phyloP scores from a whole-genome alignment of 2,888 invertebrate genomes.

The Odiellus spinosus region DNA sequence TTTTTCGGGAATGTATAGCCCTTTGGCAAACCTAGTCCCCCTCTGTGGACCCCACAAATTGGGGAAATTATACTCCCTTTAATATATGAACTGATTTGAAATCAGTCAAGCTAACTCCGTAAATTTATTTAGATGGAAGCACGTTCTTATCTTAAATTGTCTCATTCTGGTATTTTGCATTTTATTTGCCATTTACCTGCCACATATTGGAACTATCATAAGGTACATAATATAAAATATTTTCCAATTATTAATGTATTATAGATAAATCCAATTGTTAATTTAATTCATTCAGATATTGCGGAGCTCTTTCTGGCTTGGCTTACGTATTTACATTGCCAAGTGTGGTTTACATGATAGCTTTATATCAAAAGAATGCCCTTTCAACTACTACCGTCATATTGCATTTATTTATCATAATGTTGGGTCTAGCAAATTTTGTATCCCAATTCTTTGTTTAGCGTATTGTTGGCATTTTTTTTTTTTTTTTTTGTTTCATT shows the following conservation, averaged over 20 bases:
- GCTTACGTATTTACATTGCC: conserved; percentile 75
- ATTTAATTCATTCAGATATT: conserved; percentile 47
- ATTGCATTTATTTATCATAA: conserved; percentile 47
- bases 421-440: conserved; percentile 56
- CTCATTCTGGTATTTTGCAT: conserved; percentile 51
- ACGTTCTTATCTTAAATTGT: conserved; percentile 39
- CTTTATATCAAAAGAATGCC: conserved; percentile 43
- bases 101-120: not conserved
- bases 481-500: too few relatives aligned
- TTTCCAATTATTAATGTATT: too few relatives aligned
- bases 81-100: not conserved
- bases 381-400: conserved; percentile 40
- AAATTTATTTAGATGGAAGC: conserved; percentile 20
- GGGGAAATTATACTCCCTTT: too few relatives aligned
- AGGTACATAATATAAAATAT: too few relatives aligned
- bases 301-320: conserved; percentile 71
- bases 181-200: conserved; percentile 65
- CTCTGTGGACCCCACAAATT: too few relatives aligned
- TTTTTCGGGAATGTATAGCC: too few relatives aligned
- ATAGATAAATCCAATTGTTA: too few relatives aligned
- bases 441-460: conserved; percentile 49
- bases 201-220: conserved; percentile 69
- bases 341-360: conserved; percentile 54
- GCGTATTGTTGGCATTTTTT: too few relatives aligned
- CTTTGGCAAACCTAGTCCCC: too few relatives aligned